Evolutionary conservation across 2,797 vertebrate species (phyloP).

Genomic region (Chiloscyllium punctatum): DNA sequence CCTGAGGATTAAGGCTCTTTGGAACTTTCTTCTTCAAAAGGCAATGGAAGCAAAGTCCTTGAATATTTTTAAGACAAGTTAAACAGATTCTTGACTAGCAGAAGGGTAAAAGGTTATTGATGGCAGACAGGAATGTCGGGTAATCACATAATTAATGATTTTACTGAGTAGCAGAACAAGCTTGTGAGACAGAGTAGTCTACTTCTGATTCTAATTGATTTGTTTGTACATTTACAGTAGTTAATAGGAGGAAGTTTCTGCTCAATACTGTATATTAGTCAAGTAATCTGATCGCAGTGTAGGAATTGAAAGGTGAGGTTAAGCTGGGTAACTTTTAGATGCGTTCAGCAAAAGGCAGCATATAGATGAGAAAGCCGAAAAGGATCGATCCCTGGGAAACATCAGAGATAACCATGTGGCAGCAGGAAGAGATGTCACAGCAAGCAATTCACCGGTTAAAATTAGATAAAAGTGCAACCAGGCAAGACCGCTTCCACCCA

Average conservation of each 20-base stretch:
- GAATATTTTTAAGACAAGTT: too few relatives aligned
- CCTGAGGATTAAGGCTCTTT: too few relatives aligned
- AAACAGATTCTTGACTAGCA: too few relatives aligned
- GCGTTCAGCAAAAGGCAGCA: neutral
- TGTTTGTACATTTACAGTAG: neutral
- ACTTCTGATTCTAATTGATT: too few relatives aligned
- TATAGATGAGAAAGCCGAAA: neutral
- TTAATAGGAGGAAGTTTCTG: neutral
- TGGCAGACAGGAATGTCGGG: too few relatives aligned
- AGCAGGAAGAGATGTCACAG: neutral
- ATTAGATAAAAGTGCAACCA: neutral
- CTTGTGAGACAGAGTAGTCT: too few relatives aligned
- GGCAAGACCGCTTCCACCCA: neutral
- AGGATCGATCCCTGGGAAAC: neutral
- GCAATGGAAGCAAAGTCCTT: too few relatives aligned
- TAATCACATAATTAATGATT: too few relatives aligned
- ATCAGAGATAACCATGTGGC: neutral
- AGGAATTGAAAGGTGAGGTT: neutral
- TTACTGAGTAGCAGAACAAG: too few relatives aligned
- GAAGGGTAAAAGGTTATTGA: too few relatives aligned
- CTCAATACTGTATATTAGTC: neutral
- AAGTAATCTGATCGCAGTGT: neutral
- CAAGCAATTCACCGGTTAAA: neutral
- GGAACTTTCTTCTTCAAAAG: too few relatives aligned
- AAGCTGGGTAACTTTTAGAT: neutral